A percentile compares a stretch with the other conserved stretches of the same genome.
These are phyloP conservation scores for Trematomus bernacchii DNA, from an alignment of 2,797 vertebrate species.

Conservation along the genomic window DNA sequence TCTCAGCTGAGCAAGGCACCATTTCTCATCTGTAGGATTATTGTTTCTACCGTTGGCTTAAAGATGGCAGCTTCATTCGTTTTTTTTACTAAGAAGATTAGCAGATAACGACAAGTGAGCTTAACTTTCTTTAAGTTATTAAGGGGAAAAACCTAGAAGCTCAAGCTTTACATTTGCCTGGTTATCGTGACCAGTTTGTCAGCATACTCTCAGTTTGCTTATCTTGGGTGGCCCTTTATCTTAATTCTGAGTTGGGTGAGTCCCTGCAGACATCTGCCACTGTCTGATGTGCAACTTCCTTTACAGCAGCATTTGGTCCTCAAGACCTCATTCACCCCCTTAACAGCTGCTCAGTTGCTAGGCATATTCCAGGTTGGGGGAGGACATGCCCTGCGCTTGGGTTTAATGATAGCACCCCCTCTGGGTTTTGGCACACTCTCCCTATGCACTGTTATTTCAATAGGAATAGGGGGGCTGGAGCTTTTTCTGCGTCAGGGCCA, in stretches of 20 bases:
- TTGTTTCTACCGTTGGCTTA: slow-evolving; percentile 55
- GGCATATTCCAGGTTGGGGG: slow-evolving; percentile 49
- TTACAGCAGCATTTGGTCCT: slow-evolving; percentile 55
- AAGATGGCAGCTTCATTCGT: slow-evolving; percentile 6
- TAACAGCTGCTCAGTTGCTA: slow-evolving; percentile 75
- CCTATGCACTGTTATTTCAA: slow-evolving; percentile 69
- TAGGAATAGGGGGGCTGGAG: slow-evolving; percentile 40
- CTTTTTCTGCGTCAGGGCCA: slow-evolving; percentile 47
- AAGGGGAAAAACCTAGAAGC: not conserved
- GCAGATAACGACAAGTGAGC: not conserved
- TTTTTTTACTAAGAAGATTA: slow-evolving; percentile 56
- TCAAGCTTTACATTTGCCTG: not conserved
- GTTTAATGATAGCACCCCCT: slow-evolving; percentile 62
- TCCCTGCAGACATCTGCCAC: slow-evolving; percentile 65
- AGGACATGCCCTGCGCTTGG: slow-evolving; percentile 14
- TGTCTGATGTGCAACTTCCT: slow-evolving; percentile 65
- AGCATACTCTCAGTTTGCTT: slow-evolving; percentile 20
- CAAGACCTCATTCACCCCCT: slow-evolving; percentile 49
- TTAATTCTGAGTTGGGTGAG: slow-evolving; percentile 39
- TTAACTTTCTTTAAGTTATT: slow-evolving; percentile 50
- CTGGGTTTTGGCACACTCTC: slow-evolving; percentile 73
- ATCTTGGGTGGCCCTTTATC: slow-evolving; percentile 69
- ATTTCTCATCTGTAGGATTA: slow-evolving; percentile 63
- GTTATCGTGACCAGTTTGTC: slow-evolving; percentile 54
- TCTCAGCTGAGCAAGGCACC: slow-evolving; percentile 46